Evolutionary conservation across 2,888 invertebrate genomes (phyloP).

Genomic region (Aleiodes testaceus): DNA sequence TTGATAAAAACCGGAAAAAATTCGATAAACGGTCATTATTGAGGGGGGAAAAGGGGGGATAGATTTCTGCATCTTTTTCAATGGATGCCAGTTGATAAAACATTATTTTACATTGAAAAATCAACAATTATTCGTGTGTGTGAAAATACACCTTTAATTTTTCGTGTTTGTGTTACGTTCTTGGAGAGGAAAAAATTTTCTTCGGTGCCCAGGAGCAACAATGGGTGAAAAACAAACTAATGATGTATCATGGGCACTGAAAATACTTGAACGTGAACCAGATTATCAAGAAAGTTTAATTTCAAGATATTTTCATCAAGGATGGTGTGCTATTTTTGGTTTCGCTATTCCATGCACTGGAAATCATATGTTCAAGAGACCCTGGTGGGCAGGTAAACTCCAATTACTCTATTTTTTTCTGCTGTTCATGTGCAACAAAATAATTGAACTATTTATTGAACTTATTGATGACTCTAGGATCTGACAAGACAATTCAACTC

Average conservation of each 20-base stretch:
- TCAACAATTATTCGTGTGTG: too few species aligned
- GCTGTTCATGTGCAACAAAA: too few species aligned
- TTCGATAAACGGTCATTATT: too few species aligned
- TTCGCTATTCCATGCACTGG: slow-evolving; percentile 19
- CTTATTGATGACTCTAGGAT: too few species aligned
- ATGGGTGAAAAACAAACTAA: slow-evolving; percentile 48
- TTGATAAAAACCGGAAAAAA: too few species aligned
- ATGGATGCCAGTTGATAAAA: too few species aligned
- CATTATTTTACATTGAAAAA: too few species aligned
- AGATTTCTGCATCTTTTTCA: too few species aligned
- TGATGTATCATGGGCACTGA: slow-evolving; percentile 65
- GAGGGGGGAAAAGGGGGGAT: too few species aligned
- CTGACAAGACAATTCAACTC: not conserved
- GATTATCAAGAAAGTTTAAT: slow-evolving; percentile 49
- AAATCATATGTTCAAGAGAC: slow-evolving; percentile 52
- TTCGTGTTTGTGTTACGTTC: not conserved
- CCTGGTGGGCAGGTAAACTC: slow-evolving; percentile 53
- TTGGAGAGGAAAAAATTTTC: not conserved
- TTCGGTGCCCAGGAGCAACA: slow-evolving; percentile 21
- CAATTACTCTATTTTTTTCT: too few species aligned
- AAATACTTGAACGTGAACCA: slow-evolving; percentile 59
- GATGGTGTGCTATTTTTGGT: slow-evolving; percentile 36
- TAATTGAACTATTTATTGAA: not conserved
- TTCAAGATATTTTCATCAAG: slow-evolving; percentile 51
- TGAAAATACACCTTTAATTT: not conserved